Evolutionary conservation across 1,140 invertebrate genomes (phyloP).

Genomic region (Lamellibrachia luymesi): DNA sequence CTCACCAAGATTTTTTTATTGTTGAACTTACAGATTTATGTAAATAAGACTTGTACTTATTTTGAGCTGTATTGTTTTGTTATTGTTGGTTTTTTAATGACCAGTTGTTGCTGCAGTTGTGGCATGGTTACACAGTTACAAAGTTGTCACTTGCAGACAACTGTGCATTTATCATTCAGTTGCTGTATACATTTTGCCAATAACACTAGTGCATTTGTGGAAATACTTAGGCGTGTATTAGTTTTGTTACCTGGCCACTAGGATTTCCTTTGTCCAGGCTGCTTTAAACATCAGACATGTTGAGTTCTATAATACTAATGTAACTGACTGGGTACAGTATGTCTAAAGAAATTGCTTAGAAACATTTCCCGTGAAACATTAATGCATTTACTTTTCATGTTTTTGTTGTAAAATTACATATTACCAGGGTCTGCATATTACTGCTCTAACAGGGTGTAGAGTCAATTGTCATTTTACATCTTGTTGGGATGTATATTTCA

Average conservation of each 20-base stretch:
- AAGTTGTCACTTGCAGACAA: neutral
- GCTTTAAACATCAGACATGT: neutral
- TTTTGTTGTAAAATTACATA: neutral
- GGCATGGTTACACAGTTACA: neutral
- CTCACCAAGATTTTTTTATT: neutral
- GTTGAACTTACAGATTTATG: slow-evolving; percentile 3
- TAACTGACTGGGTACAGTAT: neutral
- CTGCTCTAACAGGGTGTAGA: neutral
- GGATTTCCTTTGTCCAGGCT: neutral
- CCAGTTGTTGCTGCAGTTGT: slow-evolving; percentile 1
- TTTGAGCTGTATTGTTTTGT: slow-evolving; percentile 1
- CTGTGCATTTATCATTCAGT: neutral
- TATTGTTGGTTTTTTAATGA: neutral
- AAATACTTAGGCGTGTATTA: neutral
- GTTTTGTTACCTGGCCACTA: neutral
- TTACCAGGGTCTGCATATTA: neutral
- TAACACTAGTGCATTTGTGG: neutral
- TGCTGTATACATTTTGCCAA: neutral
- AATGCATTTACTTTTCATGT: neutral
- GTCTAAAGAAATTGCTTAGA: neutral
- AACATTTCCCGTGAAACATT: neutral
- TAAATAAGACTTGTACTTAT: neutral
- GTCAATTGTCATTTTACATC: neutral
- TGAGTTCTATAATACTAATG: neutral
- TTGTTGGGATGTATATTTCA: neutral